Conservation (phyloP, 2,888 invertebrate species). For the Torymus tubicola region DNA sequence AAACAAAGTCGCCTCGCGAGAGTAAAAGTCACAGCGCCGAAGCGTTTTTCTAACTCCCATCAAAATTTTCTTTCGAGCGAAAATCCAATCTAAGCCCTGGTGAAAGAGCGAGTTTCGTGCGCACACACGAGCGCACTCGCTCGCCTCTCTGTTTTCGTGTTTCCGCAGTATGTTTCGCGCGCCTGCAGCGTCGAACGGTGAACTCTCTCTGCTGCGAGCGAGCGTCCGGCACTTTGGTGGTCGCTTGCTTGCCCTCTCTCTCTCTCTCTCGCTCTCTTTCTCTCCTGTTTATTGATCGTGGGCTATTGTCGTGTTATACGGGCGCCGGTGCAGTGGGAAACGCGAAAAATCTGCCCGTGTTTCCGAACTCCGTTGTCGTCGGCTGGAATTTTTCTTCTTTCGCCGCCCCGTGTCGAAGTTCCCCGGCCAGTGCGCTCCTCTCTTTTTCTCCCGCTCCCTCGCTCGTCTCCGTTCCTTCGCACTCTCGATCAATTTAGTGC, state of each 20-base stretch:
- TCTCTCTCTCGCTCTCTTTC: too few species aligned
- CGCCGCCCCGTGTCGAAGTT: neutral
- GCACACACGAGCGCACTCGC: neutral
- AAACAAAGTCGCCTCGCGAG: too few species aligned
- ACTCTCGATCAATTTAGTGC: slow-evolving; percentile 40
- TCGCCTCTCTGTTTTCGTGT: slow-evolving; percentile 7
- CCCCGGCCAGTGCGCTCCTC: slow-evolving; percentile 1
- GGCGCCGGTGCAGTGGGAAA: neutral
- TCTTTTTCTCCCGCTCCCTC: neutral
- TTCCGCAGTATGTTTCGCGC: neutral
- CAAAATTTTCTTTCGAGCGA: neutral
- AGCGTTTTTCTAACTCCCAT: too few species aligned
- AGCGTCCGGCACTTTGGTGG: slow-evolving; percentile 34
- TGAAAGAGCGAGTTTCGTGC: too few species aligned
- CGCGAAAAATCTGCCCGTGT: slow-evolving; percentile 37
- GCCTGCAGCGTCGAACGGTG: slow-evolving; percentile 4
- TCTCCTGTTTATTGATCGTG: slow-evolving; percentile 46
- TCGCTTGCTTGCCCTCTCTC: too few species aligned
- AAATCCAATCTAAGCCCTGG: too few species aligned
- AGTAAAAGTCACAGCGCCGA: neutral
- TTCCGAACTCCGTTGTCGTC: slow-evolving; percentile 27
- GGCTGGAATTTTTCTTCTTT: slow-evolving; percentile 31
- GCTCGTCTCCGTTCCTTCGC: slow-evolving; percentile 6
- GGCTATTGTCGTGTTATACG: slow-evolving; percentile 32
- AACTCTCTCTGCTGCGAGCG: neutral